Evolutionary conservation across 1,140 invertebrate species (phyloP).

Genomic region (Lucilia cuprina): DNA sequence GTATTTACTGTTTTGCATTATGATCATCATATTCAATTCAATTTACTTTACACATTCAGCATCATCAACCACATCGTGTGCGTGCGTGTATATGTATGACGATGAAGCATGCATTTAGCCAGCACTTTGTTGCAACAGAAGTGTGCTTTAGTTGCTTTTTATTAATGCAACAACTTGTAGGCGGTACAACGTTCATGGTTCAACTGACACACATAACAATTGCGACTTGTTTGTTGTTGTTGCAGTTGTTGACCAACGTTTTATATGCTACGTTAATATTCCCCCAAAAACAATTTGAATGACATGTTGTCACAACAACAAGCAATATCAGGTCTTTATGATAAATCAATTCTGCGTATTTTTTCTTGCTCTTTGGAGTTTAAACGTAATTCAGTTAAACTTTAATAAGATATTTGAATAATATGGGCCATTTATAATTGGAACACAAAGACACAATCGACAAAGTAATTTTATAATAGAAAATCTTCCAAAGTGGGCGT

Average conservation of each 20-base stretch:
- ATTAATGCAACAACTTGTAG: slow-evolving; percentile 29
- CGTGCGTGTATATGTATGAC: background rate
- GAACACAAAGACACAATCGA: too few relatives aligned
- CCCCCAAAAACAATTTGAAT: background rate
- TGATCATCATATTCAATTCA: background rate
- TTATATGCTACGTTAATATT: background rate
- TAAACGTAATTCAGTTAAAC: too few relatives aligned
- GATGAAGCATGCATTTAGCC: too few relatives aligned
- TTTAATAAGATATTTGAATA: too few relatives aligned
- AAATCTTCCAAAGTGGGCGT: too few relatives aligned
- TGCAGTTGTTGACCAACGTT: background rate
- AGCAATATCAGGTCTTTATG: background rate
- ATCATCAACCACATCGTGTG: background rate
- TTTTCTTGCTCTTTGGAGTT: too few relatives aligned
- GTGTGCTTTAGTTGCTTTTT: background rate
- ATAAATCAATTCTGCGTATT: background rate
- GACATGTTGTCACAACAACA: background rate
- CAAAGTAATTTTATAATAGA: too few relatives aligned
- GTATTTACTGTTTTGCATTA: background rate
- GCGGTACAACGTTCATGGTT: slow-evolving; percentile 25
- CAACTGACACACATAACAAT: slow-evolving; percentile 9
- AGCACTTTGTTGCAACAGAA: background rate
- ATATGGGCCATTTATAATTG: too few relatives aligned
- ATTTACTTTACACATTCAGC: slow-evolving; percentile 1
- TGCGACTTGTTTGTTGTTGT: background rate